These are phyloP conservation scores for Apostichopus leukothele DNA, from an alignment of 53 echinoderm and acorn worm genomes.

Conservation along the genomic window DNA sequence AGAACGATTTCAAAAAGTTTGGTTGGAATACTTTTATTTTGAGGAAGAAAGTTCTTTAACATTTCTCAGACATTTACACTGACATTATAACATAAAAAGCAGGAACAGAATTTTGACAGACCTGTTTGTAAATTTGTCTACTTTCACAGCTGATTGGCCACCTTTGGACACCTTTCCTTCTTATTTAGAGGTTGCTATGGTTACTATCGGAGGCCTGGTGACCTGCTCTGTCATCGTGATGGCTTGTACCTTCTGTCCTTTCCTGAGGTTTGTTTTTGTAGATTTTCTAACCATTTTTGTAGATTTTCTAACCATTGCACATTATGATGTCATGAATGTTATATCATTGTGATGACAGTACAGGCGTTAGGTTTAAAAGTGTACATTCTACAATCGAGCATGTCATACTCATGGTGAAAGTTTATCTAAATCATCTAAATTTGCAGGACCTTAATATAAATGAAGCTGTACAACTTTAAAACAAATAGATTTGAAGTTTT, in stretches of 20 bases:
- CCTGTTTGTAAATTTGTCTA: neutral
- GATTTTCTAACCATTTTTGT: neutral
- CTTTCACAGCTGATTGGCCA: slow-evolving; percentile 11
- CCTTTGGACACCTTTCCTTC: neutral
- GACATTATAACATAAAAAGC: too few relatives aligned
- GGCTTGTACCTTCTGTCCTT: slow-evolving; percentile 3
- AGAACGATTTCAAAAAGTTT: too few relatives aligned
- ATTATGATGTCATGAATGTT: neutral
- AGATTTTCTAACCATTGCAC: neutral
- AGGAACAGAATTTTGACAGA: neutral
- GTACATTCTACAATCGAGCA: too few relatives aligned
- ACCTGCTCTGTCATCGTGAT: neutral
- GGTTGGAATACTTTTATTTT: too few relatives aligned
- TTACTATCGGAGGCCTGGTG: slow-evolving; percentile 22
- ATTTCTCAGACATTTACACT: too few relatives aligned
- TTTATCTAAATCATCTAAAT: too few relatives aligned
- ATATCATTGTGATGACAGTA: neutral
- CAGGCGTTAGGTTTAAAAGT: too few relatives aligned
- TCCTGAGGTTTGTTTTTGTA: slow-evolving; percentile 34
- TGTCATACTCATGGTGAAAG: too few relatives aligned
- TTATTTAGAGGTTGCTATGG: slow-evolving; percentile 22
- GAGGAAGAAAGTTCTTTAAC: too few relatives aligned
- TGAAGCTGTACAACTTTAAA: too few relatives aligned
- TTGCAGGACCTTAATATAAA: too few relatives aligned
- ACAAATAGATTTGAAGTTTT: too few relatives aligned